These are phyloP conservation scores for Akabosia matsudoensis DNA, from an alignment of 1,140 invertebrate species.

Conservation along the genomic window DNA sequence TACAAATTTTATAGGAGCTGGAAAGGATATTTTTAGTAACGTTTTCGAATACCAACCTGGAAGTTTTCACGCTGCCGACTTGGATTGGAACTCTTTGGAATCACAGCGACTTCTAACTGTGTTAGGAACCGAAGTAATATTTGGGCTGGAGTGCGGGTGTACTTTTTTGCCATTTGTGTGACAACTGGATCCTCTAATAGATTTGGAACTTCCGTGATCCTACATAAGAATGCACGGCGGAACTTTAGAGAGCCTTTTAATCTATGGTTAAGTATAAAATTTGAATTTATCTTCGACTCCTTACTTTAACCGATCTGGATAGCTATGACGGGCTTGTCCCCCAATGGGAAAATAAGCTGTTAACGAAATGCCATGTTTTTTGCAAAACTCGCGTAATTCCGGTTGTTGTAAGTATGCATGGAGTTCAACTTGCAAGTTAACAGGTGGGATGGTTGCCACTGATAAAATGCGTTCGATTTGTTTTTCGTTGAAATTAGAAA, in stretches of 20 bases:
- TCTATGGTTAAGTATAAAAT: too few relatives aligned
- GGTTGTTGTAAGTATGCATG: constrained; percentile 55
- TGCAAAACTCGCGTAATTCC: constrained; percentile 51
- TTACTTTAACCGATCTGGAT: constrained; percentile 5
- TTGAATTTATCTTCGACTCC: too few relatives aligned
- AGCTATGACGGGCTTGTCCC: neutral
- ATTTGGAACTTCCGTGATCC: neutral
- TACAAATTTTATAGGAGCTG: too few relatives aligned
- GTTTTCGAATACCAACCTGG: constrained; percentile 32
- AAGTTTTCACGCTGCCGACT: constrained; percentile 65
- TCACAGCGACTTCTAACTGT: constrained; percentile 65
- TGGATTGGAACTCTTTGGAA: constrained; percentile 78
- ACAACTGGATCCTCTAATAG: constrained; percentile 64
- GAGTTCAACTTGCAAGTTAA: constrained; percentile 58
- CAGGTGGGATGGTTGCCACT: constrained; percentile 63
- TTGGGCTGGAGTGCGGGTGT: constrained; percentile 71
- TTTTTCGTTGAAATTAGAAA: constrained; percentile 74
- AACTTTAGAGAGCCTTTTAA: too few relatives aligned
- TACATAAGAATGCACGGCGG: neutral
- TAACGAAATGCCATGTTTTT: constrained; percentile 50
- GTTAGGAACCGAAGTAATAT: constrained; percentile 72
- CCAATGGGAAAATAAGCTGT: constrained; percentile 55
- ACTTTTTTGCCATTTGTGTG: constrained; percentile 62
- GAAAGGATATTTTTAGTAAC: neutral
- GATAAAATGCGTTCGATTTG: constrained; percentile 66